Evolutionary conservation across 2,888 invertebrate genomes (phyloP), one percentile per base, ranked within the genome.

Genomic region (Macaria notata): DNA sequence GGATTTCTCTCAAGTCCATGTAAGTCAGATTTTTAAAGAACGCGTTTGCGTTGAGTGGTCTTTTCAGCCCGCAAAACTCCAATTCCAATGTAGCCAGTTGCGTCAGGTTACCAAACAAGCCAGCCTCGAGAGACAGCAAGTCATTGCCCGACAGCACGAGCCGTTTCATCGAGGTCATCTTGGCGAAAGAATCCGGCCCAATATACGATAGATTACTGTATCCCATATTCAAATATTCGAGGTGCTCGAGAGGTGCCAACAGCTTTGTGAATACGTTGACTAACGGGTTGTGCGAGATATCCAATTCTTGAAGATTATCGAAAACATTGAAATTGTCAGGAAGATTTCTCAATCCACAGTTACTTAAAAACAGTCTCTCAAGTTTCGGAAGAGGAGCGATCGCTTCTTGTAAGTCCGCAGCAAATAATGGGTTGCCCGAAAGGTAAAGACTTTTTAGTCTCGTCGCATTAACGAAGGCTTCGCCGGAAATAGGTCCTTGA

Each of bases 201-300:
- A 95, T 88, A 63, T 93, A 92, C 0, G 94, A 94, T 3, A 95
- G 84, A 73, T 94, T 93, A 78, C 95, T 95, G 74, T 94, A 94
- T 4, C 95, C 94, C 95, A 95, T 95, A 76, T 95, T 94, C 3
- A 95, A 83, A 70, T 94, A 94, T 76, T 94, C 94, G 38, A 95
- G 81, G 9, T 94, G 93, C 59, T 93, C 93, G 1, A 95, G 78
- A 0, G 95, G 95, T 3, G 93, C 93, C 19, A 95, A 78, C 31
- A 95, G 76, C 67, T 92, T 92, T 5, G 94, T 93, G 73, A 95
- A 95, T 0, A 94, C 95, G 69, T 94, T 93, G 46, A 93, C 92
- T 0, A 95, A 81, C 0, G 95, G 95, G 79, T 95, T 95, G 71
- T 94, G 92, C 0, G 95, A 95, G 72, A 95, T 94, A 70, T 95